Percentiles rank a stretch among this genome's conserved stretches.
Conservation (phyloP, 2,888 invertebrate genomes). For the Chloroclystis v-ata region DNA sequence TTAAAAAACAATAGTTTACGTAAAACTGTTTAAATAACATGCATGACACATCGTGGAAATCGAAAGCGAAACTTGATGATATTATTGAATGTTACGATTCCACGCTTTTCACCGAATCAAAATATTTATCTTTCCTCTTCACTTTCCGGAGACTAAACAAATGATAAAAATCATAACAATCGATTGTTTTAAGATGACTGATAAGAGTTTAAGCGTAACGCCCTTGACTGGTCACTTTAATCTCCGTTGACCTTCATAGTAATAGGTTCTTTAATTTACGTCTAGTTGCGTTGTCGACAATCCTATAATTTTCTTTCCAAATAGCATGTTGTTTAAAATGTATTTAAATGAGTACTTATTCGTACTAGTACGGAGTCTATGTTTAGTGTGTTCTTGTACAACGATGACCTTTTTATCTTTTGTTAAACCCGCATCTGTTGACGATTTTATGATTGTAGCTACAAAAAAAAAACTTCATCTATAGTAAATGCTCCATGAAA, state of each 20-base stretch:
- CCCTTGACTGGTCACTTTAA: slow-evolving; percentile 19
- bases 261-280: slow-evolving; percentile 15
- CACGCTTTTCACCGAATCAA: slow-evolving; percentile 17
- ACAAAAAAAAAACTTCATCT: slow-evolving; percentile 1
- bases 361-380: slow-evolving; percentile 6
- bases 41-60: background rate
- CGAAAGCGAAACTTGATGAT: slow-evolving; percentile 8
- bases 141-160: slow-evolving; percentile 10
- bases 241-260: slow-evolving; percentile 20
- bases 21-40: background rate
- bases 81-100: slow-evolving; percentile 3
- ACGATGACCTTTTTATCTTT: slow-evolving; percentile 18
- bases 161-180: slow-evolving; percentile 26
- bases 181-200: slow-evolving; percentile 12
- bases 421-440: slow-evolving; percentile 26
- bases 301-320: no score
- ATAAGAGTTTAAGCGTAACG: slow-evolving; percentile 11
- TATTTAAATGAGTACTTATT: background rate
- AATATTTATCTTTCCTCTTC: slow-evolving; percentile 22
- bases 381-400: slow-evolving; percentile 13
- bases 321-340: no score
- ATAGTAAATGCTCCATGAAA: background rate
- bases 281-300: background rate
- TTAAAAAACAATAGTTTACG: background rate
- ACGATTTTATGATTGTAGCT: slow-evolving; percentile 14